Conservation (phyloP, 1,140 invertebrate species). For the Drosophila athabasca region DNA sequence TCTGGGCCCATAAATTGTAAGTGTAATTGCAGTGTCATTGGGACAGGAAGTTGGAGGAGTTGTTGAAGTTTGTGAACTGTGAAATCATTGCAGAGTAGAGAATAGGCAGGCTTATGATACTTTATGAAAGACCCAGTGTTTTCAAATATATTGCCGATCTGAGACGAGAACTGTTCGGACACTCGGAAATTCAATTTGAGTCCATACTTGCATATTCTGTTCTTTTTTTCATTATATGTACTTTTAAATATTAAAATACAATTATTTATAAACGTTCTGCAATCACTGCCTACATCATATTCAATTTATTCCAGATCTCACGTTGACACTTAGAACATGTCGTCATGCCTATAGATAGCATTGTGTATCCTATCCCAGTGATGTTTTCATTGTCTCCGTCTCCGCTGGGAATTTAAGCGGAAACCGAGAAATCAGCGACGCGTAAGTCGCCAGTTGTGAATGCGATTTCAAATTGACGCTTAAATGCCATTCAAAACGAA, state of each 20-base stretch:
- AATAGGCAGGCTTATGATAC: too few species aligned
- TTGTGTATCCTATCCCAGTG: constrained; percentile 18
- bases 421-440: constrained; percentile 55
- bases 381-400: constrained; percentile 58
- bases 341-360: constrained; percentile 47
- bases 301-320: not conserved
- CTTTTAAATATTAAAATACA: too few species aligned
- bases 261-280: too few species aligned
- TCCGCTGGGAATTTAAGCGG: constrained; percentile 46
- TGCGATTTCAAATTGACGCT: constrained; percentile 70
- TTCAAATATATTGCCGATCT: too few species aligned
- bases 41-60: not conserved
- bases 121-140: too few species aligned
- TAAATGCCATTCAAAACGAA: constrained; percentile 70
- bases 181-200: too few species aligned
- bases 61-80: constrained; percentile 2
- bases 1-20: constrained; percentile 37
- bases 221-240: too few species aligned
- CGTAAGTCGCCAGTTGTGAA: constrained; percentile 72
- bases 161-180: too few species aligned
- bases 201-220: too few species aligned
- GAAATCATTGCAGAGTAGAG: constrained; percentile 6
- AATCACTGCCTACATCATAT: too few species aligned
- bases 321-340: constrained; percentile 48
- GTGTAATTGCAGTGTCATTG: constrained; percentile 49